phyloP scores from a whole-genome alignment of 1,140 invertebrate genomes.

The Cotesia chilonis region DNA sequence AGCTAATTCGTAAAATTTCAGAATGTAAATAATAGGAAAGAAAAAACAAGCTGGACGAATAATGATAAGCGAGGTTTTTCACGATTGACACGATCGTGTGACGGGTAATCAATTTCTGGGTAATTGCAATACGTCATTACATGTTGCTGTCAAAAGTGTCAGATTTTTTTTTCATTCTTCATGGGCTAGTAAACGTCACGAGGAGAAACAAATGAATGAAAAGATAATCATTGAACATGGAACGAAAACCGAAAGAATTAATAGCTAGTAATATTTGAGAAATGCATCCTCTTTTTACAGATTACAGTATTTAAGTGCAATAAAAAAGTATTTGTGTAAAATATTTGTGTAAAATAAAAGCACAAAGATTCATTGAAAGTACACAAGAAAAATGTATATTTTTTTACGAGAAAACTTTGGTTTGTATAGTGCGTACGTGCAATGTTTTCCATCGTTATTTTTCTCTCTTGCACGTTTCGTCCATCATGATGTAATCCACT shows the following conservation, averaged over 20 bases:
- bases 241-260: background rate
- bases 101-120: constrained; percentile 38
- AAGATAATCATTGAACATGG: background rate
- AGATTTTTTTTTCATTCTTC: constrained; percentile 13
- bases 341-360: background rate
- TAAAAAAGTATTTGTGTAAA: background rate
- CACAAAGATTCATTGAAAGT: constrained; percentile 18
- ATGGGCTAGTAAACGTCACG: constrained; percentile 13
- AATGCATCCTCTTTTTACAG: background rate
- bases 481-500: constrained; percentile 33
- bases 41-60: constrained; percentile 6
- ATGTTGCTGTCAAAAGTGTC: constrained; percentile 23
- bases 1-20: too few relatives aligned
- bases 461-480: constrained; percentile 1
- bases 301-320: background rate
- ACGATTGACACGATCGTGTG: constrained; percentile 26
- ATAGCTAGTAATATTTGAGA: background rate
- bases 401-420: constrained; percentile 34
- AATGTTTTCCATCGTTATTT: constrained; percentile 19
- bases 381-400: constrained; percentile 28
- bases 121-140: constrained; percentile 42
- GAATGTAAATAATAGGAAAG: background rate
- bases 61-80: constrained; percentile 18
- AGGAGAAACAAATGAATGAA: background rate
- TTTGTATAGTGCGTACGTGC: constrained; percentile 19